These are phyloP conservation scores for Andricus curvator DNA, from an alignment of 2,888 invertebrate genomes.

Conservation along the genomic window DNA sequence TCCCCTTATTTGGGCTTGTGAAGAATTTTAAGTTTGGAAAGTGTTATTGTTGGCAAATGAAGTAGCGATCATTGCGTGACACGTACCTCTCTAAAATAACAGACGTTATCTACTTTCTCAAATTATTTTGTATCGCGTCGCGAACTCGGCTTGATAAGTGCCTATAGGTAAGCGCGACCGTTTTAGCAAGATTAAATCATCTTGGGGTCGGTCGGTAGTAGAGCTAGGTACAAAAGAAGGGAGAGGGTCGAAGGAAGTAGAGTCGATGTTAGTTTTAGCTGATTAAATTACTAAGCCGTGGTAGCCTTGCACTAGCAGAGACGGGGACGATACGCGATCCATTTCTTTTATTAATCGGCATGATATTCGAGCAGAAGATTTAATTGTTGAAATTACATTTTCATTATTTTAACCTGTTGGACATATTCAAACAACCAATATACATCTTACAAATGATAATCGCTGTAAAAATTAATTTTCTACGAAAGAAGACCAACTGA, in stretches of 20 bases:
- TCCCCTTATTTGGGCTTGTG: too few species aligned
- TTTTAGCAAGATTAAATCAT: slow-evolving; percentile 78
- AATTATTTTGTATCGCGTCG: slow-evolving; percentile 72
- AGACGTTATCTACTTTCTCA: slow-evolving; percentile 62
- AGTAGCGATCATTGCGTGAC: slow-evolving; percentile 44
- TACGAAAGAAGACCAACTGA: too few species aligned
- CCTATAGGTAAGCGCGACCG: slow-evolving; percentile 69
- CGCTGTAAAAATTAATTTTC: too few species aligned
- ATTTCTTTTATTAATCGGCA: slow-evolving; percentile 75
- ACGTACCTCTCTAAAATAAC: slow-evolving; percentile 42
- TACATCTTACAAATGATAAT: too few species aligned
- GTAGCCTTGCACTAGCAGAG: slow-evolving; percentile 73
- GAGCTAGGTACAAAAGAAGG: slow-evolving; percentile 61
- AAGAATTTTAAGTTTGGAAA: not conserved
- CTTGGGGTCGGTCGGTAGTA: slow-evolving; percentile 69
- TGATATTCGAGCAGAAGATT: slow-evolving; percentile 50
- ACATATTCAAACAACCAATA: too few species aligned
- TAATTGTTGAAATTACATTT: not conserved
- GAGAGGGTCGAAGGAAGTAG: slow-evolving; percentile 58
- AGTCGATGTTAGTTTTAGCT: slow-evolving; percentile 77
- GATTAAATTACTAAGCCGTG: slow-evolving; percentile 78
- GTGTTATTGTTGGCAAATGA: too few species aligned
- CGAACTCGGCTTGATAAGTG: slow-evolving; percentile 63
- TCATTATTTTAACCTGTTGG: not conserved
- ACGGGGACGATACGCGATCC: slow-evolving; percentile 72